A percentile compares a stretch with the other conserved stretches of the same genome.
Evolutionary conservation across 2,797 vertebrate species (phyloP).

Genomic region (Carduelis carduelis): DNA sequence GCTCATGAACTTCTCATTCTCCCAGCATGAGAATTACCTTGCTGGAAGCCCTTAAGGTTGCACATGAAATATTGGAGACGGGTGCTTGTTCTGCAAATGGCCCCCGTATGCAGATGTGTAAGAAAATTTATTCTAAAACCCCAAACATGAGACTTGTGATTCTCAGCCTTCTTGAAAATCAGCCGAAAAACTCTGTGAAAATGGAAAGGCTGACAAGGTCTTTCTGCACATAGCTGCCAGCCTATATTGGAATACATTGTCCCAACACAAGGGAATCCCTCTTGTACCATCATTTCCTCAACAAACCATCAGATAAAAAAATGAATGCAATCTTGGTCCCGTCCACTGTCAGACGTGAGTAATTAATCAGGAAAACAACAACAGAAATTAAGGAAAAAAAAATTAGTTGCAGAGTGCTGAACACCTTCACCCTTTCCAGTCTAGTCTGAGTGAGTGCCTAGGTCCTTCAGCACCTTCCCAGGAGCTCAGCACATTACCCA

Average conservation of each 20-base stretch:
- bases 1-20: conserved; percentile 72
- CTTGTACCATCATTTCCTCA: background rate
- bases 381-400: background rate
- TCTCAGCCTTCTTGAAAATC: conserved; percentile 26
- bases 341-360: background rate
- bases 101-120: background rate
- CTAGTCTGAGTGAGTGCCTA: fast-evolving
- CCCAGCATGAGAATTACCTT: conserved; percentile 84
- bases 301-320: background rate
- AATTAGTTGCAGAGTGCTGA: fast-evolving
- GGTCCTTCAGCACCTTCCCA: background rate
- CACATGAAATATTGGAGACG: background rate
- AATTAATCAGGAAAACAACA: background rate
- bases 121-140: conserved; percentile 34
- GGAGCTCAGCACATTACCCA: background rate
- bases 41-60: conserved; percentile 66
- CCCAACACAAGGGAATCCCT: background rate
- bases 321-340: background rate
- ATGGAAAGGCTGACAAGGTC: background rate
- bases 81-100: conserved; percentile 29
- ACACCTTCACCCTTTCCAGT: background rate
- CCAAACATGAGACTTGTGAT: conserved; percentile 17
- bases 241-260: background rate
- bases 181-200: background rate
- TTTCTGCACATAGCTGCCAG: background rate